Conservation (phyloP, 2,113 vertebrate genomes). For the Laticauda laticaudata region DNA sequence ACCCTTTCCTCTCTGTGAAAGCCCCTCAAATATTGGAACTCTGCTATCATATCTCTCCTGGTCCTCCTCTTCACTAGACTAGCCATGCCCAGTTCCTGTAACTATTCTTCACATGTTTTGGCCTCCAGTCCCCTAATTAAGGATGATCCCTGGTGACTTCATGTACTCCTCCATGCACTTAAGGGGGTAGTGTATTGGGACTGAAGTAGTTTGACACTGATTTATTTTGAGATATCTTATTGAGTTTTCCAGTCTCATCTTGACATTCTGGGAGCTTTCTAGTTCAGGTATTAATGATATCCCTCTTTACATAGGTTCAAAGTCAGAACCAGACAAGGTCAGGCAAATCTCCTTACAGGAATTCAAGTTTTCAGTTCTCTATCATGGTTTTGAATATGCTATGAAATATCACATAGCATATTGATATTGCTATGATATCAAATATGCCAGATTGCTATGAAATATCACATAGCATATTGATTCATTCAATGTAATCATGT, state of each 20-base stretch:
- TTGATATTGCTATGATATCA: not conserved
- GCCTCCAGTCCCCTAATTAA: not conserved
- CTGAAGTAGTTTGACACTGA: not conserved
- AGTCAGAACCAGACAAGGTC: not conserved
- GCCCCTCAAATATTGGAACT: no score
- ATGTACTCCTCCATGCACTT: not conserved
- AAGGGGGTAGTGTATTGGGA: not conserved
- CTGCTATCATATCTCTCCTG: no score
- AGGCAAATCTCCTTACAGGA: not conserved
- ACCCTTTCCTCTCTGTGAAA: no score
- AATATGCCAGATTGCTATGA: not conserved
- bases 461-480: not conserved
- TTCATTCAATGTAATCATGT: not conserved
- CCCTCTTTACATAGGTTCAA: not conserved
- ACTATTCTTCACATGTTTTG: no score
- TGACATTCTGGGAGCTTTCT: not conserved
- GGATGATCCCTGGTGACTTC: not conserved
- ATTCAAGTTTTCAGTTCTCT: not conserved
- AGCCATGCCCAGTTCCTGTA: no score
- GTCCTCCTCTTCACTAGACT: no score
- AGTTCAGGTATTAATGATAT: not conserved
- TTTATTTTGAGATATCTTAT: not conserved
- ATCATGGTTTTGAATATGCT: not conserved
- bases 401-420: not conserved
- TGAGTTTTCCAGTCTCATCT: not conserved